phyloP scores from a whole-genome alignment of 2,113 vertebrate species.

The Mastomys coucha region DNA sequence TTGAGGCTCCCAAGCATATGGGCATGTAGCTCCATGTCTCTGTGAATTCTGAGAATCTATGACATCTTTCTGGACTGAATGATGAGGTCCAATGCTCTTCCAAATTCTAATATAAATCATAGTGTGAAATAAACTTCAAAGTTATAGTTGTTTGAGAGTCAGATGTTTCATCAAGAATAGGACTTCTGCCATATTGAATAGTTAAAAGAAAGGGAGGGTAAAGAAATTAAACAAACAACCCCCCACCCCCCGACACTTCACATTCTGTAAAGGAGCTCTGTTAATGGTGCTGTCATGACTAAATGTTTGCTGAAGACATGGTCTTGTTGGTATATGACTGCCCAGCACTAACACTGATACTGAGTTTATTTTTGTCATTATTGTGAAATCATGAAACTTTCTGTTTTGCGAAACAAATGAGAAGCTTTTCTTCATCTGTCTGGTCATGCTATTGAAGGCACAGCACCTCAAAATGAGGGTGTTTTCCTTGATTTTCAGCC shows the following conservation, averaged over 20 bases:
- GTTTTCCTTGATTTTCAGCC: neutral
- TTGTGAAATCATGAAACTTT: neutral
- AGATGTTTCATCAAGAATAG: too few relatives aligned
- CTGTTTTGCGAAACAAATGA: neutral
- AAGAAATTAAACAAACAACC: neutral
- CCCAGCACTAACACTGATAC: neutral
- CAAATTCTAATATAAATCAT: too few relatives aligned
- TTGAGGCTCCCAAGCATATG: neutral
- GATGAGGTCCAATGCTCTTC: too few relatives aligned
- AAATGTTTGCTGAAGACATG: neutral
- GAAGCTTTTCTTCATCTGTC: neutral
- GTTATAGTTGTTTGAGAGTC: too few relatives aligned
- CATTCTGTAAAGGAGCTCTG: neutral
- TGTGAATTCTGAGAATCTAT: neutral
- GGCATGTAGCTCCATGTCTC: too few relatives aligned
- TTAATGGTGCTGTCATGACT: neutral
- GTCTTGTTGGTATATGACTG: neutral
- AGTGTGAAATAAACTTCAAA: too few relatives aligned
- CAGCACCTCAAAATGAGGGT: rapidly evolving
- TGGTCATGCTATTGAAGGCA: neutral
- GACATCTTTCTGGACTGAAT: too few relatives aligned
- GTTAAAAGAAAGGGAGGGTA: neutral
- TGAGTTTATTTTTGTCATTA: neutral
- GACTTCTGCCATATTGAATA: neutral
- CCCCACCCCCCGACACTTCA: neutral